Evolutionary conservation across 2,113 vertebrate genomes (phyloP), one percentile per base, ranked within the genome.

Genomic region (Chiloscyllium plagiosum): DNA sequence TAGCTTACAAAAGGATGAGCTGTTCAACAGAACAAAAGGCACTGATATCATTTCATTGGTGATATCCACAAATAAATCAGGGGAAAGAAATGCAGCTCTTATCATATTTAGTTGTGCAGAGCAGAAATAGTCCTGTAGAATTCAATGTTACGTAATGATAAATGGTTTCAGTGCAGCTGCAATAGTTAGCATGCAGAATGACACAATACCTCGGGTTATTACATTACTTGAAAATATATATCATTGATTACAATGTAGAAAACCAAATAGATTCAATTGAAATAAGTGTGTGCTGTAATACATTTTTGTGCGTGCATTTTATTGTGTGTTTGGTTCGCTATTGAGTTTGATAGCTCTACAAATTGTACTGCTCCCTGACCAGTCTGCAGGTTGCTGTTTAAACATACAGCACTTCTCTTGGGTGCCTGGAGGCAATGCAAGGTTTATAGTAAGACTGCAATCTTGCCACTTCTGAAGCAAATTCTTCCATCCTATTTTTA

Each of bases 231-330:
- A 97, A 97, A 96, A 96, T 95, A 96, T 96, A 96, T 76, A 96
- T 96, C 97, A 96, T 69, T 37, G 68, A 96, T 96, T 96, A 96
- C 96, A 96, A 19, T 76, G 95, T 95, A 96, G 61, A 94, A 96
- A 96, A 96, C 92, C 96, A 97, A 97, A 97, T 69, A 96, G 96
- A 97, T 96, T 96, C 96, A 97, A 96, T 96, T 96, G 97, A 96
- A 97, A 96, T 95, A 97, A 96, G 61, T 0, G 13, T 96, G 96
- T 96, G 96, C 4, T 96, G 95, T 96, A 96, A 97, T 95, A 65
- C 4, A 92, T 95, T 96, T 96, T 97, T 96, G 96, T 96, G 96
- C 96, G 96, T 96, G 47, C 96, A 96, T 96, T 97, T 96, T 37
- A 65, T 96, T 96, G 97, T 66, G 0, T 96, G 12, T 5, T 95